Percentiles rank a stretch among this genome's conserved stretches.
Conservation (phyloP, 2,797 vertebrate genomes). For the Chelidonichthys spinosus region DNA sequence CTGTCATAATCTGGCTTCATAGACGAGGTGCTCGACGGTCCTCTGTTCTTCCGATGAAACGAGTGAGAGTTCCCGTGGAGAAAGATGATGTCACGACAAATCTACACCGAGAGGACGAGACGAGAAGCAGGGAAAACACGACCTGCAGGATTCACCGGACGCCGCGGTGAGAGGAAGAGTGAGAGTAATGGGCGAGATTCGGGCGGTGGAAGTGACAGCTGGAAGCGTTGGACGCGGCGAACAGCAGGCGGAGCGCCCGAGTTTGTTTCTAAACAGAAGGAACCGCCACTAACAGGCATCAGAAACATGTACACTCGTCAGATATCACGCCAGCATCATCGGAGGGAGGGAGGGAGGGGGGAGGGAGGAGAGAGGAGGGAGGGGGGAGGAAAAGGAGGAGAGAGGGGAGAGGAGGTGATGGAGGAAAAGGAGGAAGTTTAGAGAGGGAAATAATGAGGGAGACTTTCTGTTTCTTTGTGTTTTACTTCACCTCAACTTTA, state of each 20-base stretch:
- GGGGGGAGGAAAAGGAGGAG: not conserved
- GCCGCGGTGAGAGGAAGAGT: no score
- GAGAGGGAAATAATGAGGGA: not conserved
- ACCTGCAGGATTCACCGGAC: no score
- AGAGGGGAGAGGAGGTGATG: not conserved
- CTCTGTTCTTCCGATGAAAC: not conserved
- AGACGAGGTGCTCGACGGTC: not conserved
- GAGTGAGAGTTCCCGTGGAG: not conserved
- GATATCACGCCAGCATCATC: slow-evolving; percentile 55
- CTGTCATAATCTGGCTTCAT: not conserved
- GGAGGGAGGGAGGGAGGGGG: slow-evolving; percentile 8
- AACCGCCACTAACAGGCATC: slow-evolving; percentile 47
- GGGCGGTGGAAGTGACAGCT: slow-evolving; percentile 32
- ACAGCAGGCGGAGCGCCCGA: slow-evolving; percentile 44
- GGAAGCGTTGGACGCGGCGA: slow-evolving; percentile 48
- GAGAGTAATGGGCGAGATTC: slow-evolving; percentile 35
- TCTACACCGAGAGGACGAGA: not conserved
- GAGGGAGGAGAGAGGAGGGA: not conserved
- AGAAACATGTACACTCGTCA: slow-evolving; percentile 53
- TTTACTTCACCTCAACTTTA: slow-evolving; percentile 38
- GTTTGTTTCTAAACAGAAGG: slow-evolving; percentile 67
- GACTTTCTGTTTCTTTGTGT: slow-evolving; percentile 37
- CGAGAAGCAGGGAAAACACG: no score
- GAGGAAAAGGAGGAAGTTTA: not conserved
- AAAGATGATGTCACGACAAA: not conserved